phyloP scores from a whole-genome alignment of 2,797 vertebrate species.

The Pseudochaenichthys georgianus region DNA sequence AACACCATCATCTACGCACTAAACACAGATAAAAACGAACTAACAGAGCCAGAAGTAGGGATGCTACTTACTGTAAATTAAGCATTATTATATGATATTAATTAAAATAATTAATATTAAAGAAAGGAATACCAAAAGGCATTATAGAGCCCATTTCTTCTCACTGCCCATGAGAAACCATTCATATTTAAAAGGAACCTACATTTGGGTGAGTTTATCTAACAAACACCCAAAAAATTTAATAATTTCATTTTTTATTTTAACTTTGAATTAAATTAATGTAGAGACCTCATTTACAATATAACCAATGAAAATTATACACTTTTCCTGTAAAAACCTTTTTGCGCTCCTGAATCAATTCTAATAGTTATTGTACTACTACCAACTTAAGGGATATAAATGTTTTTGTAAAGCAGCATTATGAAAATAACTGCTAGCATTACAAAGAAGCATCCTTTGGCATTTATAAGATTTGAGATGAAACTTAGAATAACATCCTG shows the following conservation, averaged over 20 bases:
- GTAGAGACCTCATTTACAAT: no score
- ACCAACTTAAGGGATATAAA: not conserved
- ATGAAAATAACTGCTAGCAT: not conserved
- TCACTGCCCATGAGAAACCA: not conserved
- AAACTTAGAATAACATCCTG: constrained; percentile 12
- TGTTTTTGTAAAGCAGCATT: not conserved
- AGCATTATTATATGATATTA: not conserved
- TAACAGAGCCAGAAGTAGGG: constrained; percentile 13
- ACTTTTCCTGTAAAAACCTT: not conserved
- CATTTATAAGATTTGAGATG: not conserved
- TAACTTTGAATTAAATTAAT: no score
- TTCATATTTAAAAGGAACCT: not conserved
- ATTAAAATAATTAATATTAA: not conserved
- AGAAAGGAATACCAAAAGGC: not conserved
- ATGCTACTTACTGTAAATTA: not conserved
- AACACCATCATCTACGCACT: constrained; percentile 36
- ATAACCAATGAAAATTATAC: not conserved
- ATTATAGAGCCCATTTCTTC: not conserved
- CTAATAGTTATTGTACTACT: not conserved
- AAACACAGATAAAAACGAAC: constrained; percentile 4
- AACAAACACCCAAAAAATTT: no score
- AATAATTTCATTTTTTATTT: no score
- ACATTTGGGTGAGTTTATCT: no score
- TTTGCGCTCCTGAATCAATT: not conserved
- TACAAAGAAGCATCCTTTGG: not conserved